These are phyloP conservation scores for Antigone vipio DNA, from an alignment of 2,113 vertebrate genomes.

Conservation along the genomic window DNA sequence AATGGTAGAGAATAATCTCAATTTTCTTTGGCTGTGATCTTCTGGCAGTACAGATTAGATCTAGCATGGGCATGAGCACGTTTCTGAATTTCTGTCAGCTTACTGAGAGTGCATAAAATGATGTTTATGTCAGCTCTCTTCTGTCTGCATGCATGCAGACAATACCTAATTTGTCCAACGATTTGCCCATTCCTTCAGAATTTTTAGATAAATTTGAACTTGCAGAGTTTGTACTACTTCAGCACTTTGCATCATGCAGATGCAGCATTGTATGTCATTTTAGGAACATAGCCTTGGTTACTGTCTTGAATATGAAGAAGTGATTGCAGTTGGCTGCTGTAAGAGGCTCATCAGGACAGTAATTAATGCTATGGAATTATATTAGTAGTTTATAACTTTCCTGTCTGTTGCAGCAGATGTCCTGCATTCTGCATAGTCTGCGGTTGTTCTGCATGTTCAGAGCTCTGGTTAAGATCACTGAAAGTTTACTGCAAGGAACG, in stretches of 20 bases:
- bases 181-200: not conserved
- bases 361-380: not conserved
- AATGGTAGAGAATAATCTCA: not conserved
- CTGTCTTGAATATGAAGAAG: not conserved
- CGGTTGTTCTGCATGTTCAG: not conserved
- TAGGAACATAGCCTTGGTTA: not conserved
- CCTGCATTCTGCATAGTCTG: not conserved
- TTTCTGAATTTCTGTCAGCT: not conserved
- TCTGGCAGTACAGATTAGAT: not conserved
- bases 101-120: not conserved
- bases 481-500: not conserved
- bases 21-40: not conserved
- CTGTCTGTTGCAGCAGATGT: not conserved
- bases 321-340: not conserved
- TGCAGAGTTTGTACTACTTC: not conserved
- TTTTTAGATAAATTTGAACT: not conserved
- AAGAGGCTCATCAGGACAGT: not conserved
- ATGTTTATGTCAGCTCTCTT: conserved; percentile 1
- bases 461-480: not conserved
- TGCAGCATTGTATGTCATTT: not conserved
- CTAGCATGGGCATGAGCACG: not conserved
- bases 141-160: not conserved
- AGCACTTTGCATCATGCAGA: not conserved
- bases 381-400: not conserved
- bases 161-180: conserved; percentile 6